A percentile compares a stretch with the other conserved stretches of the same genome.
phyloP scores from a whole-genome alignment of 2,888 invertebrate genomes.

The Meganola albula region DNA sequence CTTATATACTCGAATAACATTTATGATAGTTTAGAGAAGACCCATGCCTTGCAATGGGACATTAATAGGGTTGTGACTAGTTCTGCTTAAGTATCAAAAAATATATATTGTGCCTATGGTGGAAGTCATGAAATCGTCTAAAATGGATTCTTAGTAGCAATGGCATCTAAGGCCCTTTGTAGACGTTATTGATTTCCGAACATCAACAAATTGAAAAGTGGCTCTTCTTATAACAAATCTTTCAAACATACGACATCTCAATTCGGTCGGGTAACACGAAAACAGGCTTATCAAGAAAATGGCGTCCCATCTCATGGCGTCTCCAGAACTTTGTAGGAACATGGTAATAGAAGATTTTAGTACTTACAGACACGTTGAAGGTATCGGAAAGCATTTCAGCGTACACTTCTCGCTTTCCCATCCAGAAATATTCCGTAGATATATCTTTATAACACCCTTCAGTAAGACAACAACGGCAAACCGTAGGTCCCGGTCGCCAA shows the following conservation, averaged over 20 bases:
- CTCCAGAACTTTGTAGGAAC: no score
- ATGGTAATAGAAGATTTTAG: conserved; percentile 7
- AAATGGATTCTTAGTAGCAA: no score
- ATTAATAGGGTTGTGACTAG: no score
- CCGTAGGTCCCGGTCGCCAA: conserved; percentile 66
- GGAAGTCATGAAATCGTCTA: no score
- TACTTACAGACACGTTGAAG: conserved; percentile 57
- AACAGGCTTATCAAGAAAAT: conserved; percentile 38
- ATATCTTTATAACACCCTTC: conserved; percentile 72
- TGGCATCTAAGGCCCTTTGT: no score
- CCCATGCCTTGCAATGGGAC: no score
- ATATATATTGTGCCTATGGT: no score
- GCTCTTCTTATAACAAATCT: conserved; percentile 14
- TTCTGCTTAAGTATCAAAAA: no score
- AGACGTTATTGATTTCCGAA: conserved; percentile 40
- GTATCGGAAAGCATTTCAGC: conserved; percentile 64
- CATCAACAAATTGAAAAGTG: conserved; percentile 25
- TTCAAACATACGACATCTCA: conserved; percentile 16
- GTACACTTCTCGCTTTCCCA: conserved; percentile 70
- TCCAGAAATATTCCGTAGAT: conserved; percentile 73
- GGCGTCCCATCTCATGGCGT: conserved; percentile 37
- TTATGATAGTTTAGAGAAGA: no score
- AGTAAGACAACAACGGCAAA: conserved; percentile 65
- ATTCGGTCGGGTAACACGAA: conserved; percentile 34
- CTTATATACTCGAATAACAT: no score